Evolutionary conservation across 2,797 vertebrate genomes (phyloP).

Genomic region (Sebastes diploproa): DNA sequence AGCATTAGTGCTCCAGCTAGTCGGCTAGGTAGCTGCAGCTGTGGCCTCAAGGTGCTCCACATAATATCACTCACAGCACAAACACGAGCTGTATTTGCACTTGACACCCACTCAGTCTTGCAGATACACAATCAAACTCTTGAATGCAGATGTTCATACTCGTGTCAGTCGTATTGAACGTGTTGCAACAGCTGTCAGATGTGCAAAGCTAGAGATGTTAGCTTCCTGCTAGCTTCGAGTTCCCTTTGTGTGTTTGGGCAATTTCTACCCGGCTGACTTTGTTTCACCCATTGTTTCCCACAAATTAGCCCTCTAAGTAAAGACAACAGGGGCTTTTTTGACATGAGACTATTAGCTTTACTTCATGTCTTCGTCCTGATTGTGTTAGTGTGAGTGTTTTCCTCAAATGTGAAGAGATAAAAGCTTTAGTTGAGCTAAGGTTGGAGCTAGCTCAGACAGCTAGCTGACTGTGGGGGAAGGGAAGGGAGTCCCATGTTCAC

Average conservation of each 20-base stretch:
- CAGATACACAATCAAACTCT: not conserved
- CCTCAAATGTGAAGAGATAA: not conserved
- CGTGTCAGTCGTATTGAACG: slow-evolving; percentile 3
- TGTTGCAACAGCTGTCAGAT: slow-evolving; percentile 40
- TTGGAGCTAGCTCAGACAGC: slow-evolving; percentile 59
- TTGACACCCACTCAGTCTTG: slow-evolving; percentile 58
- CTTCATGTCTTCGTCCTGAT: not conserved
- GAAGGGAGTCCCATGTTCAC: slow-evolving; percentile 71
- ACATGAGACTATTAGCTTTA: not conserved
- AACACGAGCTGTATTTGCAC: not conserved
- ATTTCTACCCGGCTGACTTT: slow-evolving; percentile 66
- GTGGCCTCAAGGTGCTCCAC: slow-evolving; percentile 69
- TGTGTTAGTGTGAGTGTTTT: not conserved
- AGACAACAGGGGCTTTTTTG: not conserved
- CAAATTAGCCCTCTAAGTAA: not conserved
- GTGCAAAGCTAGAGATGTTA: slow-evolving; percentile 55
- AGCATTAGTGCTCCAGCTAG: slow-evolving; percentile 60
- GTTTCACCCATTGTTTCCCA: slow-evolving; percentile 42
- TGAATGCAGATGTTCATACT: not conserved
- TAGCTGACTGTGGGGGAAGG: slow-evolving; percentile 81
- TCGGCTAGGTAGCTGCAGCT: slow-evolving; percentile 63
- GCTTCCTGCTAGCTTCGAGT: slow-evolving; percentile 72
- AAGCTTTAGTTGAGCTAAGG: slow-evolving; percentile 47
- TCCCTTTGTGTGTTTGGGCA: slow-evolving; percentile 86
- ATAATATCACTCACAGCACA: slow-evolving; percentile 25